Percentiles rank a stretch among this genome's conserved stretches.
Conservation (phyloP, 2,797 vertebrate species). For the Enteromius radiatus region DNA sequence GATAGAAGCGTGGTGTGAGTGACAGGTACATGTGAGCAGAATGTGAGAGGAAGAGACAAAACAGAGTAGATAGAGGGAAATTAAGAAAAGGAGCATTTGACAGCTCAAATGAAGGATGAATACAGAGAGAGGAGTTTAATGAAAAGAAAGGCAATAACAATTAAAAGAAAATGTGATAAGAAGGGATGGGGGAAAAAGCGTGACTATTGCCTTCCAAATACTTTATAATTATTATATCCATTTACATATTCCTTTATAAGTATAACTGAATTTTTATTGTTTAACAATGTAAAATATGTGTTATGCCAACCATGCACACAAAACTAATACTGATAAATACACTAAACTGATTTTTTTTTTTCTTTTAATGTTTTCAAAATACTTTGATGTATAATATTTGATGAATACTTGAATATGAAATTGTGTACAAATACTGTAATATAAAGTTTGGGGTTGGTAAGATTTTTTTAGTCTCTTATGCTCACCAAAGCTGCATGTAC, state of each 20-base stretch:
- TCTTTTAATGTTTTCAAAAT: neutral
- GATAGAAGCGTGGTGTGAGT: neutral
- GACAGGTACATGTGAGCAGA: constrained; percentile 18
- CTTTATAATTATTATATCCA: neutral
- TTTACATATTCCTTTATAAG: neutral
- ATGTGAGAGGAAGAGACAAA: constrained; percentile 8
- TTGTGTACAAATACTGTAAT: neutral
- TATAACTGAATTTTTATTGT: neutral
- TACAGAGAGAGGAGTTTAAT: neutral
- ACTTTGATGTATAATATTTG: too few species aligned
- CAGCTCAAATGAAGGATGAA: neutral
- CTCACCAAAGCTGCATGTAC: neutral
- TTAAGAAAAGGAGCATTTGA: neutral
- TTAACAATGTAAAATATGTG: neutral
- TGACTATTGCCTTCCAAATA: neutral
- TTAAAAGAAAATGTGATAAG: neutral
- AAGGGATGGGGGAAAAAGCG: neutral
- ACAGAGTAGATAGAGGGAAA: neutral
- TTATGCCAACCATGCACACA: neutral
- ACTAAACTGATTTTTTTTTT: neutral
- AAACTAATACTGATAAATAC: neutral
- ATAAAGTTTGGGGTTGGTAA: too few species aligned
- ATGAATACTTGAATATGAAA: too few species aligned
- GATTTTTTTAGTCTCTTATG: neutral
- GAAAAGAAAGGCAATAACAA: neutral